These are phyloP conservation scores for Anoplopoma fimbria DNA, from an alignment of 2,113 vertebrate species.

Conservation along the genomic window DNA sequence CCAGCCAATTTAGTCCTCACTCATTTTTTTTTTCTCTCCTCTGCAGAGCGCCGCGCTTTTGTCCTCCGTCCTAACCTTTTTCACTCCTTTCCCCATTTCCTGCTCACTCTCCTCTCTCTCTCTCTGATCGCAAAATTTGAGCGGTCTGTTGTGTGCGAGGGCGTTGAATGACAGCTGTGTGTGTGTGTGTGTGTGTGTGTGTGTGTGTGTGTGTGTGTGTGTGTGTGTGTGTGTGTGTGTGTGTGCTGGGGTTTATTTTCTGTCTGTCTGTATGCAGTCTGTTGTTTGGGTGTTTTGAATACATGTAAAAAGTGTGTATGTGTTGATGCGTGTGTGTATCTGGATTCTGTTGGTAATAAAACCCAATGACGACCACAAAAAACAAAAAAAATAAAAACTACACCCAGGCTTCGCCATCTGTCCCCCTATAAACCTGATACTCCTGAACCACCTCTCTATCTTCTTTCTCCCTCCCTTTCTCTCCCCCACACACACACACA, in stretches of 20 bases:
- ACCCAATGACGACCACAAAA: conserved; percentile 34
- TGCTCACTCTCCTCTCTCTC: background rate
- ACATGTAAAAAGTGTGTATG: conserved; percentile 26
- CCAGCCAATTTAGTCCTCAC: conserved; percentile 77
- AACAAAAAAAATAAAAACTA: conserved; percentile 38
- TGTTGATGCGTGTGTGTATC: conserved; percentile 10
- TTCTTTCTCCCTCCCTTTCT: conserved; percentile 42
- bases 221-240: conserved; percentile 32
- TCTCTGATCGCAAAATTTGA: conserved; percentile 46
- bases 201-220: conserved; percentile 31
- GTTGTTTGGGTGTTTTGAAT: conserved; percentile 20
- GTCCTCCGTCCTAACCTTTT: conserved; percentile 51
- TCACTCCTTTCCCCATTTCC: conserved; percentile 15
- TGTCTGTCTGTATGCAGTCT: background rate
- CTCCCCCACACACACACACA: conserved; percentile 33
- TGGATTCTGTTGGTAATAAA: conserved; percentile 49
- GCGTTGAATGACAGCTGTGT: conserved; percentile 34
- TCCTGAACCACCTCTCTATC: conserved; percentile 49
- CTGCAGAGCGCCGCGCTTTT: conserved; percentile 65
- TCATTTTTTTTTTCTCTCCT: conserved; percentile 79
- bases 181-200: conserved; percentile 32
- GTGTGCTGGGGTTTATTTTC: background rate
- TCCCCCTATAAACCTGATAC: conserved; percentile 70
- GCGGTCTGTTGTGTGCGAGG: background rate
- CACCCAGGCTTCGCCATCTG: conserved; percentile 69